A percentile compares a stretch with the other conserved stretches of the same genome.
phyloP scores from a whole-genome alignment of 1,140 invertebrate species.

The Melanaphis sacchari region DNA sequence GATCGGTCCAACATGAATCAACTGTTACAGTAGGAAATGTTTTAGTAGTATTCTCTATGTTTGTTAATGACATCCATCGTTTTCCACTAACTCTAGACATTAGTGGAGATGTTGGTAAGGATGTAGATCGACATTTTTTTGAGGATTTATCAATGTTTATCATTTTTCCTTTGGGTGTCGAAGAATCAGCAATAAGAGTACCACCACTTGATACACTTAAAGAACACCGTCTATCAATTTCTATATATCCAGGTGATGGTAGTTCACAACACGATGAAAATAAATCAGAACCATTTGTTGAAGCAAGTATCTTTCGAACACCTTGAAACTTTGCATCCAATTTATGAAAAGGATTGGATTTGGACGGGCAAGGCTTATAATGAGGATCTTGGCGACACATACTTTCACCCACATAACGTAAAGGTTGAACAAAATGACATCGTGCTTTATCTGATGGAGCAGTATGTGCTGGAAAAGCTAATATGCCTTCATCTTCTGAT shows the following conservation, averaged over 20 bases:
- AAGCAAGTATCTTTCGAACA: slow-evolving; percentile 79
- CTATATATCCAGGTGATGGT: slow-evolving; percentile 66
- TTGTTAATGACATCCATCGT: slow-evolving; percentile 58
- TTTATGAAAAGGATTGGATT: slow-evolving; percentile 75
- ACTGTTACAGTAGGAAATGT: slow-evolving; percentile 54
- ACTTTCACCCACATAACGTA: slow-evolving; percentile 74
- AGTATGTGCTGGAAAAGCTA: slow-evolving; percentile 66
- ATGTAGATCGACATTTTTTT: slow-evolving; percentile 49
- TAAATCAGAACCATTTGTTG: slow-evolving; percentile 64
- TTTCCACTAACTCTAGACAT: slow-evolving; percentile 36
- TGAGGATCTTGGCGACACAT: slow-evolving; percentile 83
- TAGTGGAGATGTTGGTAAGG: slow-evolving; percentile 41
- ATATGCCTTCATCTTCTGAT: slow-evolving; percentile 71
- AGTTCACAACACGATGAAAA: slow-evolving; percentile 81
- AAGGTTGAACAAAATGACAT: slow-evolving; percentile 70
- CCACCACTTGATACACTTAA: slow-evolving; percentile 55
- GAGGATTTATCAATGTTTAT: slow-evolving; percentile 56
- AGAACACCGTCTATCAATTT: slow-evolving; percentile 38
- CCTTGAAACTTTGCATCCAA: slow-evolving; percentile 71
- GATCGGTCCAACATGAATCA: slow-evolving; percentile 51
- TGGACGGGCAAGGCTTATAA: slow-evolving; percentile 69
- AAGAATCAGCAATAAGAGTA: slow-evolving; percentile 35
- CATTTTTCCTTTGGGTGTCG: slow-evolving; percentile 34
- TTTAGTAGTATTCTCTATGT: slow-evolving; percentile 39
- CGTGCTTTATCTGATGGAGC: slow-evolving; percentile 77